Base-by-base conservation (phyloP, 1,140 invertebrate genomes). In the Potamilus streckersoni region DNA sequence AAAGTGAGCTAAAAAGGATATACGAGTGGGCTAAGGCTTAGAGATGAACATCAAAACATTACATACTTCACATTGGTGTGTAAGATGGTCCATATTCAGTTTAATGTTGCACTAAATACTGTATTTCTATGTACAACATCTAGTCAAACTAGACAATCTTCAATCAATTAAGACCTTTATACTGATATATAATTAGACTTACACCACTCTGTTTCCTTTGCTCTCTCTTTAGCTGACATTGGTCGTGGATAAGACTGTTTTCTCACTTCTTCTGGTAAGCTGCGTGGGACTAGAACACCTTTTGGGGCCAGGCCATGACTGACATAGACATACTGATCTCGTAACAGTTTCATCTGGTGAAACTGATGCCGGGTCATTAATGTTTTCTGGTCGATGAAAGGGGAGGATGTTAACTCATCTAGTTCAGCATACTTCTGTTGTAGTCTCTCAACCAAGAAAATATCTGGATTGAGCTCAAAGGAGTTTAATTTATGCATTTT, bases 391-490 rank as follows among this genome's bases (percentile, higher is more conserved):
- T 80, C 74, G 5, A 77, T 65, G 58, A 80, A 77, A 16, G 71
- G 71, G 23, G 68, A 71, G 17, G 62, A 27, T 65, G 78, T 70
- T 8, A 80, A 60, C 55, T 78, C 75, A 19, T 78, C 70, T 23
- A 80, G 62, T 57, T 80, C 79, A 19, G 17, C 62, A 57, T 80
- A 80, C 61, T 80, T 80, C 60, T 80, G 79, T 20, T 80, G 71
- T 19, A 80, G 72, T 72, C 71, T 77, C 14, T 71, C 64, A 61
- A 78, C 79, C 8, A 74, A 19, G 62, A 67, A 73, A 20, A 71
- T 49, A 63, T 78, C 69, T 5, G 75, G 74, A 20, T 73, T 59
- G 27, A 80, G 62, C 56, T 72, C 73, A 65, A 79, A 73, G 19
- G 73, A 61, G 68, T 77, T 72, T 55, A 65, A 63, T 2, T 59